These are phyloP conservation scores for Mimumesa dahlbomi DNA, from an alignment of 2,888 invertebrate genomes.

Conservation along the genomic window DNA sequence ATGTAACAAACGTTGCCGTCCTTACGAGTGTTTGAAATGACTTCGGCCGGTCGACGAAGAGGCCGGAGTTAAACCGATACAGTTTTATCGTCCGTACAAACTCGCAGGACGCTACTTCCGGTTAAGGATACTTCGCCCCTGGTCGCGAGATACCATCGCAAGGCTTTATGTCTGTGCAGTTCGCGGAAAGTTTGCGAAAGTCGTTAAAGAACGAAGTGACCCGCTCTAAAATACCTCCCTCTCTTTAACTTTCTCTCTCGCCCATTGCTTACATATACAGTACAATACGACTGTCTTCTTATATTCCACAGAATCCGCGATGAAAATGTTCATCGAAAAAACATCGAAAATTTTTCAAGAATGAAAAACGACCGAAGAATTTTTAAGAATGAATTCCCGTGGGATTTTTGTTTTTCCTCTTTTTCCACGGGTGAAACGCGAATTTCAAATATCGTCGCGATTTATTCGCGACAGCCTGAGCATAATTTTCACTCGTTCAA, in stretches of 20 bases:
- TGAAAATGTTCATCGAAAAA: too few relatives aligned
- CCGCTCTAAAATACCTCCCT: conserved; percentile 43
- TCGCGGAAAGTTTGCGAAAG: conserved; percentile 46
- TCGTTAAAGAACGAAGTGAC: conserved; percentile 55
- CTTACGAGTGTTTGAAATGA: not conserved
- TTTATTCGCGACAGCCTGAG: too few relatives aligned
- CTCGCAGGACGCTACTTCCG: conserved; percentile 1
- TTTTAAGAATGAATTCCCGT: too few relatives aligned
- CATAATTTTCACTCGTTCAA: too few relatives aligned
- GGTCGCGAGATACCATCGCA: conserved; percentile 21
- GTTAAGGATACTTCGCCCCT: conserved; percentile 21
- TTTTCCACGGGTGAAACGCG: too few relatives aligned
- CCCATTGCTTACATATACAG: too few relatives aligned
- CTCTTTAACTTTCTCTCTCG: too few relatives aligned
- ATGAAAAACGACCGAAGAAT: too few relatives aligned
- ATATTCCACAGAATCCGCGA: not conserved
- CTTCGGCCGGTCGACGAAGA: not conserved
- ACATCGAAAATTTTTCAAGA: too few relatives aligned
- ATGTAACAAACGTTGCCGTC: not conserved
- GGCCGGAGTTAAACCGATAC: conserved; percentile 24
- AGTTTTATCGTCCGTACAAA: not conserved
- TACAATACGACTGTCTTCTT: too few relatives aligned
- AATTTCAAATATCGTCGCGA: too few relatives aligned
- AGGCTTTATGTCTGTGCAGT: conserved; percentile 26
- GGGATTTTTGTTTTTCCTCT: too few relatives aligned